phyloP scores from a whole-genome alignment of 2,888 invertebrate species.

The Nephrotoma flavescens region DNA sequence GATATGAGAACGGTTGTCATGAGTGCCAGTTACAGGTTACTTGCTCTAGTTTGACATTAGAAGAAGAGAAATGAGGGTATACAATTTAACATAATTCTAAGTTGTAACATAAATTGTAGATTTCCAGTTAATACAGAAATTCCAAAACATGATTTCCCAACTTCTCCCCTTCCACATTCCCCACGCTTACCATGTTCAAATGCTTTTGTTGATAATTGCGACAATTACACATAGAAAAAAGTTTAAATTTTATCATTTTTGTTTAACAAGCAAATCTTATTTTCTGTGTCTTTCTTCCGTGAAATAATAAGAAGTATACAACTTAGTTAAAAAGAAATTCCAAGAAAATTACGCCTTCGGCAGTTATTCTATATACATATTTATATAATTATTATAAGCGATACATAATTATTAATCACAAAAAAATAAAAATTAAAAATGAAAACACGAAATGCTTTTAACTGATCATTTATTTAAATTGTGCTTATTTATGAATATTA shows the following conservation, averaged over 20 bases:
- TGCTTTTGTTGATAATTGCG: background rate
- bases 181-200: background rate
- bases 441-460: background rate
- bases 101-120: too few species aligned
- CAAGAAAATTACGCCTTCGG: background rate
- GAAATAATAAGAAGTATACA: background rate
- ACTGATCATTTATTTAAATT: background rate
- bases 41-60: too few species aligned
- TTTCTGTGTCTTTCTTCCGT: background rate
- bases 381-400: background rate
- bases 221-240: background rate
- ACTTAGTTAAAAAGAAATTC: background rate
- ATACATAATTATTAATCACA: background rate
- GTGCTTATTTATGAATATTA: background rate
- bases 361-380: too few species aligned
- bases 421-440: background rate
- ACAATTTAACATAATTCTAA: too few species aligned
- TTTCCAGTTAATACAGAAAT: too few species aligned
- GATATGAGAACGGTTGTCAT: too few species aligned
- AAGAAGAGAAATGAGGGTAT: too few species aligned
- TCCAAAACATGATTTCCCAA: too few species aligned
- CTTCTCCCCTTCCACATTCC: too few species aligned
- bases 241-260: background rate
- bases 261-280: background rate
- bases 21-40: too few species aligned